Conservation (phyloP, 1,140 invertebrate genomes). For the Drosophila biarmipes region DNA sequence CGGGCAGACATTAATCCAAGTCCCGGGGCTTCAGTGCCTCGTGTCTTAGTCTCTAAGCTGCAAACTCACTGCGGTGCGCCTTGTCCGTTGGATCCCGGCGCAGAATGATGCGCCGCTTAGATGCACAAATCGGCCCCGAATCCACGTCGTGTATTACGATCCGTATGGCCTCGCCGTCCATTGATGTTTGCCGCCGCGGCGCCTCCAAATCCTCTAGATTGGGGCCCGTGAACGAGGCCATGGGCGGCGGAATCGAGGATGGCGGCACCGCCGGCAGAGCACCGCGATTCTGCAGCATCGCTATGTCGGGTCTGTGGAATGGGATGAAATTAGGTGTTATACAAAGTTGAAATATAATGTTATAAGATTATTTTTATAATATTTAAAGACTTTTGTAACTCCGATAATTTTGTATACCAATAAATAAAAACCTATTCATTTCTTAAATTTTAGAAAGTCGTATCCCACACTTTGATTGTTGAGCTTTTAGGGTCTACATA, state of each 20-base stretch:
- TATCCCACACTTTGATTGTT: too few species aligned
- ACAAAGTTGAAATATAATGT: neutral
- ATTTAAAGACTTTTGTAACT: too few species aligned
- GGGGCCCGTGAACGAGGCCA: slow-evolving; percentile 85
- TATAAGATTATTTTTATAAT: neutral
- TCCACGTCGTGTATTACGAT: slow-evolving; percentile 97
- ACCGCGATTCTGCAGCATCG: slow-evolving; percentile 87
- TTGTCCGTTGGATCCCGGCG: slow-evolving; percentile 92
- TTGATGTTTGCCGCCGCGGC: slow-evolving; percentile 91
- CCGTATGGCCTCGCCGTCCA: slow-evolving; percentile 95
- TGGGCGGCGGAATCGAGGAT: slow-evolving; percentile 85
- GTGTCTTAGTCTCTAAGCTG: slow-evolving; percentile 31
- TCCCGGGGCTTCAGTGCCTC: neutral
- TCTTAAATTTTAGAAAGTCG: too few species aligned
- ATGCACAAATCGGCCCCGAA: slow-evolving; percentile 87
- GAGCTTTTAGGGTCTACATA: too few species aligned
- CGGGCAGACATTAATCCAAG: slow-evolving; percentile 34
- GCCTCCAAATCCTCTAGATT: slow-evolving; percentile 87
- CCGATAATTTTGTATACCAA: too few species aligned
- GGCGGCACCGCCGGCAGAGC: slow-evolving; percentile 85
- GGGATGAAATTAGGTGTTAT: too few species aligned
- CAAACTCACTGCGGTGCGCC: slow-evolving; percentile 92
- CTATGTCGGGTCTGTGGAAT: slow-evolving; percentile 88
- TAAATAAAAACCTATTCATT: too few species aligned
- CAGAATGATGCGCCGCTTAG: slow-evolving; percentile 90